Percentiles rank a stretch among this genome's conserved stretches.
Evolutionary conservation across 1,140 invertebrate species (phyloP).

Genomic region (Camponotus vicinus): DNA sequence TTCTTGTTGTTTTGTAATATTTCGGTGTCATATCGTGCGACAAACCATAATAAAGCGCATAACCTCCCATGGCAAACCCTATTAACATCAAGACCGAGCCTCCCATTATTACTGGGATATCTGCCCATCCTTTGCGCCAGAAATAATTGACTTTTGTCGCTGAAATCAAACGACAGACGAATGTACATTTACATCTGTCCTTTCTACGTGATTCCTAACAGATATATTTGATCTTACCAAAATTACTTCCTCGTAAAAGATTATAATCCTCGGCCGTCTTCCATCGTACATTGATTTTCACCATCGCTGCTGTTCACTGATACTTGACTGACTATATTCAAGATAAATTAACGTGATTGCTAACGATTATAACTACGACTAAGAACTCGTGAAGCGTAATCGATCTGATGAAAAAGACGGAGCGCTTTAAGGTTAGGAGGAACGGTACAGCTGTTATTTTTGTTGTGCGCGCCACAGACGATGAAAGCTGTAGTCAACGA

Average conservation of each 20-base stretch:
- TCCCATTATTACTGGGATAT: slow-evolving; percentile 50
- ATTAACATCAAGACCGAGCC: accelerated
- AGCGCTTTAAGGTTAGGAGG: slow-evolving; percentile 26
- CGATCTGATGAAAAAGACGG: not conserved
- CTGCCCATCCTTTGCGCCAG: slow-evolving; percentile 28
- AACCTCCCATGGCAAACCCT: accelerated
- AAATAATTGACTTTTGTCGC: not conserved
- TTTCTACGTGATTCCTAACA: not conserved
- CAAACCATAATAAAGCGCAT: too few relatives aligned
- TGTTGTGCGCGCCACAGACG: not conserved
- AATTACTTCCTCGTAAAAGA: not conserved
- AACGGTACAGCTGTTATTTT: slow-evolving; percentile 29
- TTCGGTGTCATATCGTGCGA: slow-evolving; percentile 3
- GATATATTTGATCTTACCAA: slow-evolving; percentile 39
- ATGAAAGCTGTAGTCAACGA: not conserved
- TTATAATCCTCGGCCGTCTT: accelerated
- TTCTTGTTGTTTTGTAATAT: not conserved
- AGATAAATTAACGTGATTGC: not conserved
- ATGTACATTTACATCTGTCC: not conserved
- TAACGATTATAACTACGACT: not conserved
- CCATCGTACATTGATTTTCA: not conserved
- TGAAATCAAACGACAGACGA: slow-evolving; percentile 14
- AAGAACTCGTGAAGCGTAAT: not conserved
- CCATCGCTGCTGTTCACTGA: slow-evolving; percentile 13
- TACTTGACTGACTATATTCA: too few relatives aligned